These are phyloP conservation scores for Drosophila sulfurigaster DNA, from an alignment of 1,140 invertebrate species.

Conservation along the genomic window DNA sequence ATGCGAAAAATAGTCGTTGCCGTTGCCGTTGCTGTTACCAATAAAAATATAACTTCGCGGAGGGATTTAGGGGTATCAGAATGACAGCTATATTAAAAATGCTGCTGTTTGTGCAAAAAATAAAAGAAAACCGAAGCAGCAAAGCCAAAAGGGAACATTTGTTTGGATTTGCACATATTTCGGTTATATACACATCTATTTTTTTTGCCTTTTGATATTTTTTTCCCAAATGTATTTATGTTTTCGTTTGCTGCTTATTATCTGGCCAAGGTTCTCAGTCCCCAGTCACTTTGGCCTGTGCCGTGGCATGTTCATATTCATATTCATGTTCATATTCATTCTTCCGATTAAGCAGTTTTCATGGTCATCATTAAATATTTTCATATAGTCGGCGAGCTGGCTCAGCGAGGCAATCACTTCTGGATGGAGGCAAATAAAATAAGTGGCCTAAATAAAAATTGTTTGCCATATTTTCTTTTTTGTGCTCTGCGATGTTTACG, in stretches of 20 bases:
- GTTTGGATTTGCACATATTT: constrained; percentile 69
- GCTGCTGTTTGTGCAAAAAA: constrained; percentile 78
- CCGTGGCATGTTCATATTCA: constrained; percentile 14
- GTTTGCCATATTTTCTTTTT: constrained; percentile 41
- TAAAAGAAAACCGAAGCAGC: constrained; percentile 59
- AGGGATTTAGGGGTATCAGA: background rate
- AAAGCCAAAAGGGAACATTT: constrained; percentile 36
- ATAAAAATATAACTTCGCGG: constrained; percentile 54
- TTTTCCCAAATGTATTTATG: constrained; percentile 60
- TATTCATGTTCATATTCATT: constrained; percentile 71
- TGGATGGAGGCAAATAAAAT: constrained; percentile 70
- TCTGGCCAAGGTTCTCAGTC: constrained; percentile 40
- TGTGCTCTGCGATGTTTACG: constrained; percentile 26
- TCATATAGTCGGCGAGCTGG: constrained; percentile 39
- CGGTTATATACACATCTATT: constrained; percentile 38
- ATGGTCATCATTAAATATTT: constrained; percentile 76
- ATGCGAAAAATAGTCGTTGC: constrained; percentile 74
- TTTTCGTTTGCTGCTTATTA: constrained; percentile 61
- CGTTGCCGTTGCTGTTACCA: constrained; percentile 44
- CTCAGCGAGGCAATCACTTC: constrained; percentile 45
- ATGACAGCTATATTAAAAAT: constrained; percentile 81
- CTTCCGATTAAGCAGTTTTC: constrained; percentile 82
- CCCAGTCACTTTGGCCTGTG: constrained; percentile 22
- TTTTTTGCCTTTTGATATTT: constrained; percentile 46
- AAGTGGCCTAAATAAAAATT: constrained; percentile 78